Base-by-base conservation (phyloP, 2,888 invertebrate species). In the Meloe dianella region DNA sequence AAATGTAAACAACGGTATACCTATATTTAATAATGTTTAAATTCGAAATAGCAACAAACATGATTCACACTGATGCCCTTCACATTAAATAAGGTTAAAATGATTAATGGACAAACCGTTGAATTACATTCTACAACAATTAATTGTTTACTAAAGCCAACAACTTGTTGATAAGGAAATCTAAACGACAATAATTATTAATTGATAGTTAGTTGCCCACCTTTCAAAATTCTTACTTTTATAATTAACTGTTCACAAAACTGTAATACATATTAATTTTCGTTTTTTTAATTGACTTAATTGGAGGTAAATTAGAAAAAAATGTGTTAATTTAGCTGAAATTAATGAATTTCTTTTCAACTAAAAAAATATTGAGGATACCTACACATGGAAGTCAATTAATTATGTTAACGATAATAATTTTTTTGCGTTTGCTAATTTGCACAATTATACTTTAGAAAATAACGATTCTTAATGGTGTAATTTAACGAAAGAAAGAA, bases 61-160 rank as follows among this genome's bases (percentile, higher is more conserved):
- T 73, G 71, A 73, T 57, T 75, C 74, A 76, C 65, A 61, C 66
- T 60, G 63, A 67, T 75, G 77, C 73, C 77, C 77, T 79, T 79
- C 76, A 74, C 71, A 73, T 75, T 76, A 74, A 71, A 66, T 76
- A 77, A 78, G 79, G 79, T 79, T 73, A 76, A 76, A 77, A 73
- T 74, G 72, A 78, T 77, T 77, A 77, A 75, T 76, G 71, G 67
- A 75, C 70, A 76, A 22, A 22, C 75, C 73, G 75, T 72, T 74
- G 72, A 73, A 70, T 70, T 73, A 68, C 70, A 65, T 66, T 66
- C 22, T 27, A 22, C 30, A 32, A 64, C 64, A 64, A 64, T 64
- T 64, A 51, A 59, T 63, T 51, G 51, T 51, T 24, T 22, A 51
- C 51, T 47, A 27, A 63, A 63, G 35, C 47, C 63, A 63, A 63